These are phyloP conservation scores for Drosophila rubida DNA, from an alignment of 2,888 invertebrate genomes.

Conservation along the genomic window DNA sequence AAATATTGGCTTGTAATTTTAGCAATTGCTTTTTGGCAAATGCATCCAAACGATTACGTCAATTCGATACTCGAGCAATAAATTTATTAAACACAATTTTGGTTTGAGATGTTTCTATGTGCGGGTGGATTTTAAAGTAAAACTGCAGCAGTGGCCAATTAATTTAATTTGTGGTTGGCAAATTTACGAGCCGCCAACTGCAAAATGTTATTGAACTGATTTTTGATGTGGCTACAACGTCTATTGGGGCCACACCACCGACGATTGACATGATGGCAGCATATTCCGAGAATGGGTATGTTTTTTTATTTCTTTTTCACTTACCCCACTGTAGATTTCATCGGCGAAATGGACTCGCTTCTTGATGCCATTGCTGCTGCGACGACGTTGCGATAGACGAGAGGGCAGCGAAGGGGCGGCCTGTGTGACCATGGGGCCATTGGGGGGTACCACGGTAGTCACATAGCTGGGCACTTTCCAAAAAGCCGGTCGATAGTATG, in stretches of 20 bases:
- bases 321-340: conserved; percentile 70
- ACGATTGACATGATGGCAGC: conserved; percentile 63
- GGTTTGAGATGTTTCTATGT: conserved; percentile 26
- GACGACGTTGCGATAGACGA: conserved; percentile 52
- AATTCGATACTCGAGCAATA: conserved; percentile 30
- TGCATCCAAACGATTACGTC: conserved; percentile 46
- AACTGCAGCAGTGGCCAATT: conserved; percentile 72
- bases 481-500: conserved; percentile 81
- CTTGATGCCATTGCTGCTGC: conserved; percentile 73
- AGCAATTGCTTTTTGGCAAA: conserved; percentile 15
- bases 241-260: conserved; percentile 68
- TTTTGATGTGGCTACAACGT: conserved; percentile 54
- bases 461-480: conserved; percentile 77
- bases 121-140: conserved; percentile 21
- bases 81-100: conserved; percentile 29
- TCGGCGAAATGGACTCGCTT: conserved; percentile 85
- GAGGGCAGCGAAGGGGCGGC: conserved; percentile 34
- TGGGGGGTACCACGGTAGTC: conserved; percentile 22
- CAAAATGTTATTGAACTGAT: conserved; percentile 80
- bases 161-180: conserved; percentile 71
- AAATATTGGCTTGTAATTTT: conserved; percentile 16
- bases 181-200: conserved; percentile 73
- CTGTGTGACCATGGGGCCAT: background rate
- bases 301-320: conserved; percentile 22
- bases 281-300: background rate